Percentiles rank a stretch among this genome's conserved stretches.
Conservation (phyloP, 1,140 invertebrate species). For the Magallana ariakensis region DNA sequence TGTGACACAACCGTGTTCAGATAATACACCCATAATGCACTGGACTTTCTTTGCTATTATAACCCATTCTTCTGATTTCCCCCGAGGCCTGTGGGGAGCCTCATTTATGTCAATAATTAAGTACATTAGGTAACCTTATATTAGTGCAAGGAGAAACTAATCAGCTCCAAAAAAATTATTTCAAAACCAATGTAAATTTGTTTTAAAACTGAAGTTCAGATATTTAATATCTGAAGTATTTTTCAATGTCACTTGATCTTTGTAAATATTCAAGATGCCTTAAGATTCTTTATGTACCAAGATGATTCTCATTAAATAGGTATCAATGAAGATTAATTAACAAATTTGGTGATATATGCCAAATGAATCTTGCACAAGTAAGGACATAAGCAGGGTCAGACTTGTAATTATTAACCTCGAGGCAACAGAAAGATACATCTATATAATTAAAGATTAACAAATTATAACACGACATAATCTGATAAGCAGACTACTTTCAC, state of each 20-base stretch:
- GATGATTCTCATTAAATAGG: no score
- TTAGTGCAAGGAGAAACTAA: not conserved
- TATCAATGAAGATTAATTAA: not conserved
- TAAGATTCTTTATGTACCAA: no score
- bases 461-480: conserved; percentile 18
- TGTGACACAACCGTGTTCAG: not conserved
- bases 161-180: not conserved
- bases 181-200: not conserved
- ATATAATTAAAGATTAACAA: conserved; percentile 12
- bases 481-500: not conserved
- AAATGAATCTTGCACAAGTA: not conserved
- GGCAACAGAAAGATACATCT: not conserved
- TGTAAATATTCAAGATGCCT: no score
- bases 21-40: not conserved
- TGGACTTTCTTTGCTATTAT: not conserved
- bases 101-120: conserved; percentile 32
- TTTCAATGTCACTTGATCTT: no score
- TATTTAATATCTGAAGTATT: no score
- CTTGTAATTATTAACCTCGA: not conserved
- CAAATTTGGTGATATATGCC: not conserved
- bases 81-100: not conserved
- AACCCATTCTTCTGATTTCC: conserved; percentile 13
- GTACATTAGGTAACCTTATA: not conserved
- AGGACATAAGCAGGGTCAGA: not conserved
- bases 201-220: not conserved